Evolutionary conservation across 1,140 invertebrate species (phyloP).

Genomic region (Triops longicaudatus): DNA sequence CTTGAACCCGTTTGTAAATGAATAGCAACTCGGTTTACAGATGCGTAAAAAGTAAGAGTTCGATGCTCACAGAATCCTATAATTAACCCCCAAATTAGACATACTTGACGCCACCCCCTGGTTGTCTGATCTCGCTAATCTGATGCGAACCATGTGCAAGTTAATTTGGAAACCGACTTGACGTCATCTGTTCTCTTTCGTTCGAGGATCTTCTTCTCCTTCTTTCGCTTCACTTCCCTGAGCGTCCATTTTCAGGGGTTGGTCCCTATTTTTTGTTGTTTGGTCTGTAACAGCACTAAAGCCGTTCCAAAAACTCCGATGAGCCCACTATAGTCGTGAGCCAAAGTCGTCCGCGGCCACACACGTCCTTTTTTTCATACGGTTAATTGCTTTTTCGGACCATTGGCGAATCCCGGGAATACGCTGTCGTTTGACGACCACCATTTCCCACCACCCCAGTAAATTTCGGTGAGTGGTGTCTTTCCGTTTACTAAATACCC

Average conservation of each 20-base stretch:
- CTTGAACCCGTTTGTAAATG: too few species aligned
- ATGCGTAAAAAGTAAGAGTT: neutral
- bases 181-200: conserved; percentile 7
- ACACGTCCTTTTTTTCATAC: conserved; percentile 13
- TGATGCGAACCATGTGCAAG: neutral
- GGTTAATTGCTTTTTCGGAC: neutral
- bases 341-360: conserved; percentile 1
- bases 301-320: conserved; percentile 14
- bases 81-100: neutral
- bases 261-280: neutral
- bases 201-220: neutral
- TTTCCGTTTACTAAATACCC: neutral
- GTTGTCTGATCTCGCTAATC: neutral
- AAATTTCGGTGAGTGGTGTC: neutral
- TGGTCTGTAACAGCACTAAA: neutral
- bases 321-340: conserved; percentile 10
- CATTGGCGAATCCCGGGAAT: neutral
- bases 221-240: neutral
- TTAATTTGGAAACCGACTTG: conserved; percentile 9
- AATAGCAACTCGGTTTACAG: neutral
- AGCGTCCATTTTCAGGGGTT: conserved; percentile 10
- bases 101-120: neutral
- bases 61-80: neutral
- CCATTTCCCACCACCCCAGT: neutral
- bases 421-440: neutral